A percentile compares a stretch with the other conserved stretches of the same genome.
Conservation (phyloP, 2,797 vertebrate species). For the Eospalax fontanierii region DNA sequence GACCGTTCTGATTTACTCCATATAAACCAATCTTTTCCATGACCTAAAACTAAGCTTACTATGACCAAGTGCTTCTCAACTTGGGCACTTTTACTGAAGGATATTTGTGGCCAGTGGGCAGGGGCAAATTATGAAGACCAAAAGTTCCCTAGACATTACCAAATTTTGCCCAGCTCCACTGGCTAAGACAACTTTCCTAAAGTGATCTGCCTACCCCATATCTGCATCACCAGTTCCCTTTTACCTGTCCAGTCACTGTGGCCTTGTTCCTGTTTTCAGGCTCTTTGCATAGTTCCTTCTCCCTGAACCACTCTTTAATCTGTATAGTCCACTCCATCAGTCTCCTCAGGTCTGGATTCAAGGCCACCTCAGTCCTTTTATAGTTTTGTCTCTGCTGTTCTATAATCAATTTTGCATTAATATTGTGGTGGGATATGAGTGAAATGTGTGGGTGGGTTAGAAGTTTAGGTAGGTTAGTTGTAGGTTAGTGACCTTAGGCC, state of each 20-base stretch:
- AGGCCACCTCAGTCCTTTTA: not conserved
- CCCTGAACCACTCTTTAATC: not conserved
- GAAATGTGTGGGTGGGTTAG: no score
- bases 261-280: not conserved
- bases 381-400: no score
- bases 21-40: not conserved
- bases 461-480: no score
- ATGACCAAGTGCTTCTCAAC: slow-evolving; percentile 17
- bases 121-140: not conserved
- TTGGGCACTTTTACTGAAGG: not conserved
- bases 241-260: not conserved
- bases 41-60: not conserved
- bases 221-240: not conserved
- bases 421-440: no score
- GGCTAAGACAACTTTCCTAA: not conserved
- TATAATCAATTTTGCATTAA: no score
- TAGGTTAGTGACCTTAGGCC: no score
- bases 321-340: not conserved
- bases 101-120: not conserved
- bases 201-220: not conserved
- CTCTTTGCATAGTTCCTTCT: not conserved
- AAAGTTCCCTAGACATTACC: not conserved
- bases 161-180: not conserved
- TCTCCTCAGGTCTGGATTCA: slow-evolving; percentile 4
- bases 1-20: not conserved